A percentile compares a stretch with the other conserved stretches of the same genome.
Evolutionary conservation across 2,113 vertebrate species (phyloP).

Genomic region (Mastomys coucha): DNA sequence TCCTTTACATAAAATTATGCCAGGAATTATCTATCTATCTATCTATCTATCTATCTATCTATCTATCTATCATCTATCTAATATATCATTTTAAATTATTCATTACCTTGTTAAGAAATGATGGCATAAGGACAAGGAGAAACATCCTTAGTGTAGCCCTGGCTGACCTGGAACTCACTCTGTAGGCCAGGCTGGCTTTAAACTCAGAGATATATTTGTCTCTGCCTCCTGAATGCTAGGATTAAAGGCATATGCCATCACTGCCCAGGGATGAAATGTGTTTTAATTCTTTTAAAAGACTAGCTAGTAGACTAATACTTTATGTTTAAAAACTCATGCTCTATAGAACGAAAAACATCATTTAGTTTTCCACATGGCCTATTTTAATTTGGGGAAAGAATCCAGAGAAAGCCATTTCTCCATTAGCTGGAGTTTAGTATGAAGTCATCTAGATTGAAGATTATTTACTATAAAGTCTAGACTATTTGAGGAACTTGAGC

Average conservation of each 20-base stretch:
- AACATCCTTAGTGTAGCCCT: background rate
- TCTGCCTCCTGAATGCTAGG: background rate
- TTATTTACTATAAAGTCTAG: background rate
- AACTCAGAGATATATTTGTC: background rate
- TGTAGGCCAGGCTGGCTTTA: background rate
- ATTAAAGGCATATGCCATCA: background rate
- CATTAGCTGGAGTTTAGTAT: background rate
- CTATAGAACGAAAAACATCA: background rate
- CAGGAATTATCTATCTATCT: background rate
- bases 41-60: background rate
- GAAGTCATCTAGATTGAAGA: background rate
- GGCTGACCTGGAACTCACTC: background rate
- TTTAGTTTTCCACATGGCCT: background rate
- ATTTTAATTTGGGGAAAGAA: background rate
- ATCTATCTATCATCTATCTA: background rate
- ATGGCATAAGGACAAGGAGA: background rate
- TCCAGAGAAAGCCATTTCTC: background rate
- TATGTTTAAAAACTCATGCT: constrained; percentile 29
- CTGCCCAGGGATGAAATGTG: background rate
- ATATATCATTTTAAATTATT: background rate
- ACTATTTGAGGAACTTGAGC: background rate
- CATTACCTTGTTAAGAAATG: background rate
- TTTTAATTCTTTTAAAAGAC: constrained; percentile 2
- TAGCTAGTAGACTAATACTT: background rate
- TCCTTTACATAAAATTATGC: background rate